phyloP scores from a whole-genome alignment of 2,113 vertebrate species.

The Furnarius figulus region DNA sequence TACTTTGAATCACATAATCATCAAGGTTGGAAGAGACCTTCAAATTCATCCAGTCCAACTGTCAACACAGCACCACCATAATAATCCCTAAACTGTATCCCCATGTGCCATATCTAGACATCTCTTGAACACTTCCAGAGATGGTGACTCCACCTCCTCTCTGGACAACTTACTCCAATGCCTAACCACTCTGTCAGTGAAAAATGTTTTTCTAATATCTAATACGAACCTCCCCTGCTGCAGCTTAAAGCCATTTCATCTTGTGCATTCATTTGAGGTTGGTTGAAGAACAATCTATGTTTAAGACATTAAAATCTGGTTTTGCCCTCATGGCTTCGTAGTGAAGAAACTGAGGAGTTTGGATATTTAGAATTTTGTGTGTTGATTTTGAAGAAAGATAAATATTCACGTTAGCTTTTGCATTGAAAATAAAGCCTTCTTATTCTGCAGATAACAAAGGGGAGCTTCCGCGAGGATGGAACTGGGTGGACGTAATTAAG shows the following conservation, averaged over 20 bases:
- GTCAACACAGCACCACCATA: not conserved
- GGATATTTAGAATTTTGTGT: not conserved
- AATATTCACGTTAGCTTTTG: not conserved
- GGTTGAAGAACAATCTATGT: not conserved
- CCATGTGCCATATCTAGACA: not conserved
- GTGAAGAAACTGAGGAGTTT: not conserved
- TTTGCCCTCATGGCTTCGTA: not conserved
- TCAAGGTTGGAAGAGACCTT: not conserved
- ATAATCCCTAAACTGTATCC: not conserved
- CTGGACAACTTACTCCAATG: not conserved
- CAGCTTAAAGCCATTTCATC: not conserved
- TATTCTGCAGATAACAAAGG: conserved; percentile 88
- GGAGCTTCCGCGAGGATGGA: conserved; percentile 94
- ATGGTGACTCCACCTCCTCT: not conserved
- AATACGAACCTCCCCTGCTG: not conserved
- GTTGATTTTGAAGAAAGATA: not conserved
- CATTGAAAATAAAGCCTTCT: conserved; percentile 45
- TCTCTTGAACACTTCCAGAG: not conserved
- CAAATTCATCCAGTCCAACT: not conserved
- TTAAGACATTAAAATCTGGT: not conserved
- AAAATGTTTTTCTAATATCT: not conserved
- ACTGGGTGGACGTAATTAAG: conserved; percentile 98
- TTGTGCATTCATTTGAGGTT: not conserved
- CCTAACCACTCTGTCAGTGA: not conserved
- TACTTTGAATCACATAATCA: not conserved